These are phyloP conservation scores for Morone saxatilis DNA, from an alignment of 2,113 vertebrate genomes.

Conservation along the genomic window DNA sequence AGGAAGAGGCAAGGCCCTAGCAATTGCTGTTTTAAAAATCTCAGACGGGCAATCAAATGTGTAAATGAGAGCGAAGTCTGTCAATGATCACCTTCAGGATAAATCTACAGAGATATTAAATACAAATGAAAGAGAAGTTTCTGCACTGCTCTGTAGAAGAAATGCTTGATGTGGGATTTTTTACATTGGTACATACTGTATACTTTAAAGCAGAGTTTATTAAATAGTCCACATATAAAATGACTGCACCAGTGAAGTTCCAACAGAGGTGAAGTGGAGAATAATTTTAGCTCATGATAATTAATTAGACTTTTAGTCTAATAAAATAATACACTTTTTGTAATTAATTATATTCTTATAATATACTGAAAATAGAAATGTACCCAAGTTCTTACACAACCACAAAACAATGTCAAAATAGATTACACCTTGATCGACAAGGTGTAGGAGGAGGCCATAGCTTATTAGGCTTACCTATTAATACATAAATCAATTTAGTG, in stretches of 20 bases:
- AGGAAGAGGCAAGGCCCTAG: constrained; percentile 29
- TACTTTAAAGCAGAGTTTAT: neutral
- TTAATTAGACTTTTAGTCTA: neutral
- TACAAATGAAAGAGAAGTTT: constrained; percentile 14
- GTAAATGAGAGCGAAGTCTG: constrained; percentile 69
- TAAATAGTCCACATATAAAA: neutral
- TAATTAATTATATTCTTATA: neutral
- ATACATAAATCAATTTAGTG: neutral
- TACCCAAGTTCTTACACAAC: neutral
- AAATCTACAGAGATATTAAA: constrained; percentile 48
- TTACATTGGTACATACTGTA: neutral
- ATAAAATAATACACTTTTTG: neutral
- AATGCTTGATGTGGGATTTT: neutral
- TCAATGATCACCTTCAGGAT: constrained; percentile 73
- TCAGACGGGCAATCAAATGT: constrained; percentile 73
- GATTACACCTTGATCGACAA: neutral
- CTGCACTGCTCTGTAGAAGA: neutral
- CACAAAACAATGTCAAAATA: neutral
- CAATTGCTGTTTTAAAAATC: constrained; percentile 68
- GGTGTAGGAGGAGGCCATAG: neutral
- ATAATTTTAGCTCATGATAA: neutral
- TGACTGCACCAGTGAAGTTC: neutral
- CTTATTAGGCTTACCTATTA: neutral
- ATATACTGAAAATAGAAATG: neutral
- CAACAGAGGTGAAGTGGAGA: neutral